Percentiles rank a stretch among this genome's conserved stretches.
phyloP scores from a whole-genome alignment of 2,888 invertebrate genomes.

The Galerucella calmariensis region DNA sequence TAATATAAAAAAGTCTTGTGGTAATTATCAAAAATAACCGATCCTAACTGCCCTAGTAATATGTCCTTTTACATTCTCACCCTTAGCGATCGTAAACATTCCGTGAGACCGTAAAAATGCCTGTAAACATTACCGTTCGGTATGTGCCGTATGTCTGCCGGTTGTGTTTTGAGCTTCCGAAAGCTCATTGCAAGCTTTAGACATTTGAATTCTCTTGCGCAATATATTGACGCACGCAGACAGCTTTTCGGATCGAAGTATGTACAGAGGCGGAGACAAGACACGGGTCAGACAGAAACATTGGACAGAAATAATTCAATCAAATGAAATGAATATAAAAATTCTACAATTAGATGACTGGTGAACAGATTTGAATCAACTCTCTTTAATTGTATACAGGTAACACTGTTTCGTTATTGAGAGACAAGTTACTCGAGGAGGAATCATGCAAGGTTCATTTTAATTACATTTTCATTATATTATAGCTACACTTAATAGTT shows the following conservation, averaged over 20 bases:
- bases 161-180: conserved; percentile 29
- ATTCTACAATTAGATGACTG: not conserved
- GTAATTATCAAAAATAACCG: not conserved
- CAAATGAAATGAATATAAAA: not conserved
- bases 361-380: too few species aligned
- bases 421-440: too few species aligned
- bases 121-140: conserved; percentile 38
- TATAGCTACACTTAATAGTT: too few species aligned
- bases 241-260: conserved; percentile 38
- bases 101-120: conserved; percentile 16
- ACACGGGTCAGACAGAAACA: not conserved
- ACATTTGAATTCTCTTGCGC: conserved; percentile 38
- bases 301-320: not conserved
- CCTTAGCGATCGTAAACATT: conserved; percentile 23
- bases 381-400: too few species aligned
- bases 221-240: conserved; percentile 35
- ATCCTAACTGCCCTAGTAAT: conserved; percentile 9
- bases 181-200: conserved; percentile 39
- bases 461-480: too few species aligned
- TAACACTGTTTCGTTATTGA: too few species aligned
- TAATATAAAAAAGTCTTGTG: not conserved
- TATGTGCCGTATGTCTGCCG: conserved; percentile 30
- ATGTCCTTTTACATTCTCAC: conserved; percentile 35
- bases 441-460: too few species aligned
- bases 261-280: conserved; percentile 25